A percentile compares a stretch with the other conserved stretches of the same genome.
Conservation (phyloP, 2,113 vertebrate species). For the Lamprotornis superbus region DNA sequence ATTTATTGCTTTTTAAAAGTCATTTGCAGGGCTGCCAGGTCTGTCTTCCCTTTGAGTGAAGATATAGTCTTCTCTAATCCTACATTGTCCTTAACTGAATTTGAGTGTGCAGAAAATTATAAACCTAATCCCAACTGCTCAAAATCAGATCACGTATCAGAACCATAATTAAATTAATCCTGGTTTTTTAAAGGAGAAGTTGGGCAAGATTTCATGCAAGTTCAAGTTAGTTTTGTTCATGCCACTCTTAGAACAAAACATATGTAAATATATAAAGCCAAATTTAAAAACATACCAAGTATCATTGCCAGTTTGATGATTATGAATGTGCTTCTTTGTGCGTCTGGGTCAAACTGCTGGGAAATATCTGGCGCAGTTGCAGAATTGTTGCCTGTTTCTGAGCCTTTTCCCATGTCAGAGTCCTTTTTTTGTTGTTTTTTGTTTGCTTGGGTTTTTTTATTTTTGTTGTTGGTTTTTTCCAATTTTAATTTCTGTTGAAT, state of each 20-base stretch:
- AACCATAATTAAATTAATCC: neutral
- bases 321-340: neutral
- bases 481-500: neutral
- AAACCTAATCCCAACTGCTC: neutral
- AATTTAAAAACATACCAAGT: neutral
- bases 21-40: neutral
- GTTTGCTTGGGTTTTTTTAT: neutral
- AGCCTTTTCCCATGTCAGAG: too few relatives aligned
- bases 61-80: neutral
- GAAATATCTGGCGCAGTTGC: neutral
- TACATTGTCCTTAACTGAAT: neutral
- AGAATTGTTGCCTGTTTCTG: neutral
- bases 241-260: neutral
- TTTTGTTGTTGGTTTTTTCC: neutral
- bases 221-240: neutral
- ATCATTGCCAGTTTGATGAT: neutral
- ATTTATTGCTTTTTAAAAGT: neutral
- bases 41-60: neutral
- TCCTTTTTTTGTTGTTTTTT: neutral
- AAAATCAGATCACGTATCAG: neutral
- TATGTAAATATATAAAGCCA: neutral
- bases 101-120: neutral
- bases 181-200: neutral
- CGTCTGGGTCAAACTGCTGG: neutral
- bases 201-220: neutral